Evolutionary conservation across 2,888 invertebrate species (phyloP).

Genomic region (Lysandra coridon): DNA sequence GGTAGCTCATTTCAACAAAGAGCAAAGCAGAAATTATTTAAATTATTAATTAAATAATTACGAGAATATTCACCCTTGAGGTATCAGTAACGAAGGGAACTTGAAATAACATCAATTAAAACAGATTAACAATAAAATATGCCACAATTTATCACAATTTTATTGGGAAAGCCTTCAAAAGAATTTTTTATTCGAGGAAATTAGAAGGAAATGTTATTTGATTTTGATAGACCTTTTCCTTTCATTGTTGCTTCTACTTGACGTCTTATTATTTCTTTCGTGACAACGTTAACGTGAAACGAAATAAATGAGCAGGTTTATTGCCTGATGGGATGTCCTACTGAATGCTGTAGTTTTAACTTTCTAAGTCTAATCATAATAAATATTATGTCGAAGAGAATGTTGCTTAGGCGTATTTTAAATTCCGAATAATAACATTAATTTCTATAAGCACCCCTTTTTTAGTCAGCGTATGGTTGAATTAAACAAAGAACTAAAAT

Average conservation of each 20-base stretch:
- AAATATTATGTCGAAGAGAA: too few relatives aligned
- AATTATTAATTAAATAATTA: slow-evolving; percentile 7
- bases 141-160: slow-evolving; percentile 1
- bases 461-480: not conserved
- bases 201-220: not conserved
- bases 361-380: not conserved
- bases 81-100: not conserved
- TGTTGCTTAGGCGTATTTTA: too few relatives aligned
- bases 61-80: not conserved
- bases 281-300: not conserved
- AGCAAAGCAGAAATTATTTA: not conserved
- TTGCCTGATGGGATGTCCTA: not conserved
- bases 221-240: not conserved
- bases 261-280: not conserved
- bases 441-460: too few relatives aligned
- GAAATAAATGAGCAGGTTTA: not conserved
- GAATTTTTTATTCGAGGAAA: not conserved
- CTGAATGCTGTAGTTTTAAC: not conserved
- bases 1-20: not conserved
- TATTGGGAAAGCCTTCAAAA: not conserved
- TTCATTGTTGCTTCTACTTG: not conserved
- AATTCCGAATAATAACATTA: too few relatives aligned
- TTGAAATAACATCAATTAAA: not conserved
- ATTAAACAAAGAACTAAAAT: not conserved
- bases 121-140: slow-evolving; percentile 12